Evolutionary conservation across 2,888 invertebrate genomes (phyloP), one percentile per base, ranked within the genome.

Genomic region (Petrolisthes cinctipes): DNA sequence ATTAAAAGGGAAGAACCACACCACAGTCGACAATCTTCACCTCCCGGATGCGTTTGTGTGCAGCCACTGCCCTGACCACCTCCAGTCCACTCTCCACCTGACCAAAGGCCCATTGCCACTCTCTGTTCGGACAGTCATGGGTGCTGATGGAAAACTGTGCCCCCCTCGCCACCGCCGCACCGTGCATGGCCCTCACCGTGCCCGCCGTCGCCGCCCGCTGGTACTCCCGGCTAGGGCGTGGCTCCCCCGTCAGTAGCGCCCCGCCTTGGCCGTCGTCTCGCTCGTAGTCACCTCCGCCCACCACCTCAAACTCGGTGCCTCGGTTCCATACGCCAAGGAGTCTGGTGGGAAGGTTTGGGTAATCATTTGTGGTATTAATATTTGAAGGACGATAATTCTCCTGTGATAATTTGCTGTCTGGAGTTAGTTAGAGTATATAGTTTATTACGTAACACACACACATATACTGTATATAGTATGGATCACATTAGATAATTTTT

Each of bases 101-200:
- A 5, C 81, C 85, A 56, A 86, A 86, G n/a, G 81, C 84, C 84
- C 84, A 84, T 20, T 84, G 73, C 84, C 84, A 84, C 54, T 84
- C 84, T 14, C 84, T 61, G 51, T 53, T 84, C 5, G 68, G 76
- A 7, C 84, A 84, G 78, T 84, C 84, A 7, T 66, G 78, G 51
- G 84, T 84, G 14, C 75, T 84, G 84, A 84, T 84, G 14, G 79
- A 84, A 17, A 79, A 84, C 84, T 84, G 84, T 6, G 79, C 84
- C 5, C 84, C 61, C 54, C 68, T 84, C 51, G 20, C 76, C 11
- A 75, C 76, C 37, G 66, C 84, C 0, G 79, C 76, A 4, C 84
- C 84, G n/a, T 84, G 84, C 53, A 84, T 78, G 11, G 84, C 84
- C 17, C 84, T 78, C 2, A 84, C 79, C 4, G 79, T 84, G n/a